phyloP scores from a whole-genome alignment of 2,113 vertebrate species.

The Proterorhinus semilunaris region DNA sequence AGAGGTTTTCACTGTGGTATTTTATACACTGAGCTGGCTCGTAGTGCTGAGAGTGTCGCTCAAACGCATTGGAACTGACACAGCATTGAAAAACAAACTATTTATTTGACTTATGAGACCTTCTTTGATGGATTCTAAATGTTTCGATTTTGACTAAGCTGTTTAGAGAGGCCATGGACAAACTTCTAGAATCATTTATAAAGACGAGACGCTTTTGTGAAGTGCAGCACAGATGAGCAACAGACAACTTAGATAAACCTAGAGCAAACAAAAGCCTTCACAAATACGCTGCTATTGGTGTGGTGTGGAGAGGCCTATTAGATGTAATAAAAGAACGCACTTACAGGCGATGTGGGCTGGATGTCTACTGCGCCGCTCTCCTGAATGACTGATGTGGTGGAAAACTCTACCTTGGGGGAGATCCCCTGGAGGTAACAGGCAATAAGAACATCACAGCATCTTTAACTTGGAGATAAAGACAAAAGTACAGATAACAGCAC shows the following conservation, averaged over 20 bases:
- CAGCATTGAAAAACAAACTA: background rate
- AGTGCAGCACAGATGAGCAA: slow-evolving; percentile 14
- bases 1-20: slow-evolving; percentile 29
- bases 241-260: slow-evolving; percentile 6
- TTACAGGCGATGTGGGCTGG: slow-evolving; percentile 60
- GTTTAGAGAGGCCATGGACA: slow-evolving; percentile 5
- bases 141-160: slow-evolving; percentile 14
- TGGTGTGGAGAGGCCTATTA: background rate
- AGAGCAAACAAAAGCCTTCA: slow-evolving; percentile 8
- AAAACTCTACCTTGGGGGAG: slow-evolving; percentile 91
- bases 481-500: slow-evolving; percentile 51
- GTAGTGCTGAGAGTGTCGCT: slow-evolving; percentile 10
- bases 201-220: background rate
- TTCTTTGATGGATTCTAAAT: slow-evolving; percentile 10
- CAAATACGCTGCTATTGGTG: background rate
- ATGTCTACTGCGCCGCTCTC: slow-evolving; percentile 75
- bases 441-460: slow-evolving; percentile 45
- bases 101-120: slow-evolving; percentile 8
- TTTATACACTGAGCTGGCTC: background rate
- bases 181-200: background rate
- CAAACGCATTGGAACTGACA: background rate
- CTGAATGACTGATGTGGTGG: slow-evolving; percentile 86
- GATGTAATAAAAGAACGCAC: slow-evolving; percentile 44
- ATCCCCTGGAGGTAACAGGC: slow-evolving; percentile 81
- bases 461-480: slow-evolving; percentile 52